Conservation (phyloP, 2,888 invertebrate species). For the Phania funesta region DNA sequence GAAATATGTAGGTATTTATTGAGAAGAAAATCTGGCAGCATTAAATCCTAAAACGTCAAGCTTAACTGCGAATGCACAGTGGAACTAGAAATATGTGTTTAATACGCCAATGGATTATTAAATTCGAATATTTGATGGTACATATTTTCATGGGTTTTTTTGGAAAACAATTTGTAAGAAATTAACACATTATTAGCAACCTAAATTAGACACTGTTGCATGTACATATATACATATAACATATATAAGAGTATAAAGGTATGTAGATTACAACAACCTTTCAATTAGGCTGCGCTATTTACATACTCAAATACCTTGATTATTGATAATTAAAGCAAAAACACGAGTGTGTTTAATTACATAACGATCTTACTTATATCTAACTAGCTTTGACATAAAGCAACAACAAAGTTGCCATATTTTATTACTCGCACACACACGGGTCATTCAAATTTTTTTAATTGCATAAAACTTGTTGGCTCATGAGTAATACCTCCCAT, state of each 20-base stretch:
- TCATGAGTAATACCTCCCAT: slow-evolving; percentile 30
- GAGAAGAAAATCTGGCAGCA: too few species aligned
- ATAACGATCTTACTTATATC: slow-evolving; percentile 34
- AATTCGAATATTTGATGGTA: neutral
- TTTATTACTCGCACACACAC: neutral
- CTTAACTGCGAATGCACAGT: too few species aligned
- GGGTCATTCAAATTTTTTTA: slow-evolving; percentile 28
- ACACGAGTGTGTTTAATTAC: slow-evolving; percentile 18
- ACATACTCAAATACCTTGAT: slow-evolving; percentile 30
- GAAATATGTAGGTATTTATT: too few species aligned
- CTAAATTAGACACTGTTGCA: neutral
- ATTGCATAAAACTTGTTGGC: slow-evolving; percentile 28
- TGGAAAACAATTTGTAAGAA: too few species aligned
- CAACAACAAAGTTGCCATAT: neutral
- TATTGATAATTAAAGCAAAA: slow-evolving; percentile 38
- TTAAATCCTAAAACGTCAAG: too few species aligned
- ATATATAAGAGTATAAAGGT: neutral
- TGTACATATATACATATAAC: neutral
- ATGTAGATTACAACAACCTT: slow-evolving; percentile 14
- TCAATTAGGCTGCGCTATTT: slow-evolving; percentile 49
- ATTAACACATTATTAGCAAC: neutral
- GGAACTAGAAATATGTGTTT: too few species aligned
- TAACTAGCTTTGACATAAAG: slow-evolving; percentile 16
- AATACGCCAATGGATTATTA: too few species aligned
- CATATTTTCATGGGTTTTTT: neutral